Evolutionary conservation across 2,888 invertebrate species (phyloP).

Genomic region (Stenolophus ochropezus): DNA sequence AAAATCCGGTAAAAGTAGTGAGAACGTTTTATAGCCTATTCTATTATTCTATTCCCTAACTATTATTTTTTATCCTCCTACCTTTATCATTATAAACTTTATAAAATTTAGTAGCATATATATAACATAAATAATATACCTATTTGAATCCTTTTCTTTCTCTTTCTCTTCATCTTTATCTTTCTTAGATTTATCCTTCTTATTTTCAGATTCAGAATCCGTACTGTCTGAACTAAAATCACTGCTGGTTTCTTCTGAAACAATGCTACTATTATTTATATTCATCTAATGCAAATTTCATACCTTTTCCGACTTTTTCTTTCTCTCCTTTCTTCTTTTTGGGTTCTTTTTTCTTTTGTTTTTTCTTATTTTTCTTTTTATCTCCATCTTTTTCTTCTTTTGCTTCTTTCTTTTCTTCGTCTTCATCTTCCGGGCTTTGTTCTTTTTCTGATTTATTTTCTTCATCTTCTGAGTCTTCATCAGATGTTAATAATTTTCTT

Average conservation of each 20-base stretch:
- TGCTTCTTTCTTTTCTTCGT: slow-evolving; percentile 82
- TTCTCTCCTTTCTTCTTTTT: slow-evolving; percentile 74
- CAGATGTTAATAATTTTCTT: slow-evolving; percentile 88
- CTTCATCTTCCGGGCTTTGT: slow-evolving; percentile 81
- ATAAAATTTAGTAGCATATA: slow-evolving; percentile 56
- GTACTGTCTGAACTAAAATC: slow-evolving; percentile 83
- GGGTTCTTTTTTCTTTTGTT: slow-evolving; percentile 76
- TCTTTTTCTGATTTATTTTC: slow-evolving; percentile 86
- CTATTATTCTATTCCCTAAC: too few relatives aligned
- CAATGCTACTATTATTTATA: slow-evolving; percentile 48
- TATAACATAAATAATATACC: slow-evolving; percentile 64
- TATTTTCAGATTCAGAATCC: slow-evolving; percentile 82
- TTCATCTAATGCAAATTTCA: slow-evolving; percentile 57
- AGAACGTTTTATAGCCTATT: too few relatives aligned
- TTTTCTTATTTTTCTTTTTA: slow-evolving; percentile 79
- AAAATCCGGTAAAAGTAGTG: too few relatives aligned
- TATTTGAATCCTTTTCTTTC: slow-evolving; percentile 72
- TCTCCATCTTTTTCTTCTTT: slow-evolving; percentile 75
- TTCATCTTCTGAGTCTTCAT: slow-evolving; percentile 91
- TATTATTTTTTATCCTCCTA: too few relatives aligned
- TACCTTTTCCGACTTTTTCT: slow-evolving; percentile 76
- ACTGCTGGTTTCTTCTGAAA: slow-evolving; percentile 81
- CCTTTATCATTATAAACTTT: too few relatives aligned
- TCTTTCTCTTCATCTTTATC: slow-evolving; percentile 73
- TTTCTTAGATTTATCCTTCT: slow-evolving; percentile 71